phyloP scores from a whole-genome alignment of 2,113 vertebrate genomes.

The Globicephala melas region DNA sequence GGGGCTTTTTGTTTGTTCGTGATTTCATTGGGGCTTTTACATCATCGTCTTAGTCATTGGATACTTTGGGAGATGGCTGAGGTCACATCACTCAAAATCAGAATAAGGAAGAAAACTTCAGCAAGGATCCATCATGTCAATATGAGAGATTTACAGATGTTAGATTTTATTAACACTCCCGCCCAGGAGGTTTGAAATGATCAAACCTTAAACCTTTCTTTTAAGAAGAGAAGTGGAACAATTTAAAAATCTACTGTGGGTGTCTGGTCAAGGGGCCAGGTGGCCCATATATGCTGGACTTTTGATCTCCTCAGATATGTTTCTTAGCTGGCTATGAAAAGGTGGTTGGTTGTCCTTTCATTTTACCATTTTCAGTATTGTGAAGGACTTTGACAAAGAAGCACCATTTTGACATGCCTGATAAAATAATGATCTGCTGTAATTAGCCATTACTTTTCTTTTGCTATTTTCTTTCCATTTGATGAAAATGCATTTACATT shows the following conservation, averaged over 20 bases:
- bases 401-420: background rate
- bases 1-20: background rate
- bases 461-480: slow-evolving; percentile 5
- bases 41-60: background rate
- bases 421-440: background rate
- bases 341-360: background rate
- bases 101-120: background rate
- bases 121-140: background rate
- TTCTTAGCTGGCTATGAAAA: background rate
- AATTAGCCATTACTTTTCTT: slow-evolving; percentile 8
- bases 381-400: background rate
- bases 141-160: background rate
- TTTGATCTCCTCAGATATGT: background rate
- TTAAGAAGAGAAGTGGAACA: slow-evolving; percentile 17
- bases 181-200: background rate
- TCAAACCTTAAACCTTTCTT: too few species aligned
- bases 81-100: background rate
- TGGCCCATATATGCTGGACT: background rate
- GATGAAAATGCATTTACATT: background rate
- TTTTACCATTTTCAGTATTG: background rate
- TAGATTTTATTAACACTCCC: background rate
- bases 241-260: background rate
- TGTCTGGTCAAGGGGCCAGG: background rate
- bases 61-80: background rate
- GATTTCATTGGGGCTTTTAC: background rate